phyloP scores from a whole-genome alignment of 2,888 invertebrate genomes.

The Andrena praecox region DNA sequence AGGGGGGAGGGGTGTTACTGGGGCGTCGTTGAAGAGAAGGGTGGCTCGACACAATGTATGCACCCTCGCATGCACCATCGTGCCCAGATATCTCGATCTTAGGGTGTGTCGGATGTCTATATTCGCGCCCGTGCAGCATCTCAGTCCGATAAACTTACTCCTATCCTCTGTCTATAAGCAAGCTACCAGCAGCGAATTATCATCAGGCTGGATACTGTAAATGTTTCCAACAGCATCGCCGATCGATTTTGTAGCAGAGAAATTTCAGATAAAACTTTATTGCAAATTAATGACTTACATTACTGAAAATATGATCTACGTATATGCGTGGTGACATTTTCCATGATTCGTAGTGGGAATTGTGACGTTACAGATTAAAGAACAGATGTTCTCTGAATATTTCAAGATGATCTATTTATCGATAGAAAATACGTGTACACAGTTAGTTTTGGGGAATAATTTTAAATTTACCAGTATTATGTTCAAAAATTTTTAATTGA shows the following conservation, averaged over 20 bases:
- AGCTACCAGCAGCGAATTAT: constrained; percentile 55
- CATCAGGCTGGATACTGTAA: constrained; percentile 29
- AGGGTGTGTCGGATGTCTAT: constrained; percentile 77
- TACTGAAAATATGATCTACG: too few relatives aligned
- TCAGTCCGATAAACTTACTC: constrained; percentile 73
- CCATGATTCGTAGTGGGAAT: too few relatives aligned
- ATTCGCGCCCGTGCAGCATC: constrained; percentile 72
- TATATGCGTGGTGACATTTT: too few relatives aligned
- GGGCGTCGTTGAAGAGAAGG: constrained; percentile 71
- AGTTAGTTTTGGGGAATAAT: too few relatives aligned
- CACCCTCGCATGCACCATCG: constrained; percentile 80
- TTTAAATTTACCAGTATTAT: too few relatives aligned
- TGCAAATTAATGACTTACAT: not conserved
- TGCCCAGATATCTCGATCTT: constrained; percentile 77
- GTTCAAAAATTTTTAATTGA: too few relatives aligned
- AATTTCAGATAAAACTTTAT: not conserved
- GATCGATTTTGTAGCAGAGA: not conserved
- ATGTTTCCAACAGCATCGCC: constrained; percentile 12
- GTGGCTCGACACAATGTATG: constrained; percentile 80
- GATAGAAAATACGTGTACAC: too few relatives aligned
- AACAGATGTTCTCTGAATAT: too few relatives aligned
- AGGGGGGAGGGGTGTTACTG: constrained; percentile 76
- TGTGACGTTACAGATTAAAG: too few relatives aligned
- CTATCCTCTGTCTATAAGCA: constrained; percentile 50
- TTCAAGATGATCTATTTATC: too few relatives aligned